Percentiles rank a stretch among this genome's conserved stretches.
Evolutionary conservation across 2,797 vertebrate species (phyloP).

Genomic region (Coregonus ussuriensis): DNA sequence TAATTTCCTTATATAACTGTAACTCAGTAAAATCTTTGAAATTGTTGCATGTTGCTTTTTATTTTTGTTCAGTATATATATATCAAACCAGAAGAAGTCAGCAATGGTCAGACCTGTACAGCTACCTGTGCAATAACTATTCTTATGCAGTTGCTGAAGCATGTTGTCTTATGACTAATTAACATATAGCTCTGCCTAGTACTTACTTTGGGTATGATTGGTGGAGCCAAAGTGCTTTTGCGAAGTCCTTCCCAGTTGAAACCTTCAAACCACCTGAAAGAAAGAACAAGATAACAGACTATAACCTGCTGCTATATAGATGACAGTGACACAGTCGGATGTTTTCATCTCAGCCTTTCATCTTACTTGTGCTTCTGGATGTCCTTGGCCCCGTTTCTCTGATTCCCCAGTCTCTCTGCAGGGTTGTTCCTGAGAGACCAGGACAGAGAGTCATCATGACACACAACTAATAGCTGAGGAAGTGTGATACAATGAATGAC

Average conservation of each 20-base stretch:
- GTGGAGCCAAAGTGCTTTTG: constrained; percentile 65
- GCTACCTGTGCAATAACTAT: too few relatives aligned
- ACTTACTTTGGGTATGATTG: constrained; percentile 73
- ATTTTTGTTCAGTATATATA: too few relatives aligned
- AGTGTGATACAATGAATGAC: not conserved
- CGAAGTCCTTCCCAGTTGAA: constrained; percentile 77
- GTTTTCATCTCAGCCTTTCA: constrained; percentile 8
- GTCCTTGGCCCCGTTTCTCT: constrained; percentile 76
- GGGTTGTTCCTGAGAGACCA: constrained; percentile 69
- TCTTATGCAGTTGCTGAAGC: not conserved
- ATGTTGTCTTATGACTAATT: constrained; percentile 11
- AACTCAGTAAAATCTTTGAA: too few relatives aligned
- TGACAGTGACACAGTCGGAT: constrained; percentile 1
- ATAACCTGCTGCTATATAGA: not conserved
- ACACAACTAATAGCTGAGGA: constrained; percentile 35
- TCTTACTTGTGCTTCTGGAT: constrained; percentile 79
- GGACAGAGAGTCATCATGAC: constrained; percentile 31
- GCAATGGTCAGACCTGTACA: not conserved
- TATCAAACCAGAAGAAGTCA: not conserved
- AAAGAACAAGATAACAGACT: constrained; percentile 28
- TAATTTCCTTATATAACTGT: too few relatives aligned
- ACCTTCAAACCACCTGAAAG: constrained; percentile 78
- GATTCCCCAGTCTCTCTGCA: constrained; percentile 73
- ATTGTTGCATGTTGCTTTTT: too few relatives aligned
- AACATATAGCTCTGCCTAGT: not conserved